Conservation (phyloP, 2,113 vertebrate genomes). For the Erythrolamprus reginae region DNA sequence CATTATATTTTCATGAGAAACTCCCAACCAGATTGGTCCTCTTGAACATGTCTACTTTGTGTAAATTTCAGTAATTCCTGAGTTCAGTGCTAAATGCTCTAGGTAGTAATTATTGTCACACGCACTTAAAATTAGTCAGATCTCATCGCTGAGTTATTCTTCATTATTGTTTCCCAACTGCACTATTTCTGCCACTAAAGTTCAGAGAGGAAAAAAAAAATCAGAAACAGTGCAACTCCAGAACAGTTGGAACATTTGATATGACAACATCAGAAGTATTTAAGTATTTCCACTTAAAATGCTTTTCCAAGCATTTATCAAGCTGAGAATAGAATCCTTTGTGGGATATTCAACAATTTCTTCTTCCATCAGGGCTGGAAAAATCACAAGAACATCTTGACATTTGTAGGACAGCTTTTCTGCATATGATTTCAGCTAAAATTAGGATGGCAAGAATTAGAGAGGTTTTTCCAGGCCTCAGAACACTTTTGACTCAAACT, state of each 20-base stretch:
- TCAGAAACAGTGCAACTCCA: background rate
- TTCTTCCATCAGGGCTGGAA: background rate
- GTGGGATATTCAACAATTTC: background rate
- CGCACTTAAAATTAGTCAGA: constrained; percentile 55
- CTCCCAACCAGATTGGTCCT: background rate
- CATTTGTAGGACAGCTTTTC: background rate
- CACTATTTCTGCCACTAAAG: constrained; percentile 25
- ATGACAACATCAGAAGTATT: background rate
- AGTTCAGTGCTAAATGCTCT: constrained; percentile 37
- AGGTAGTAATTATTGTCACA: constrained; percentile 53
- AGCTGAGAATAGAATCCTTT: background rate
- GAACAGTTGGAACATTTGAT: background rate
- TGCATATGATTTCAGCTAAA: constrained; percentile 6
- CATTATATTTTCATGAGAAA: constrained; percentile 19
- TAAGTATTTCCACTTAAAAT: background rate
- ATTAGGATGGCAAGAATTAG: constrained; percentile 8
- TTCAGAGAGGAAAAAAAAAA: constrained; percentile 9
- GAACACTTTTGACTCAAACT: background rate
- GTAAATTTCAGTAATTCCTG: constrained; percentile 44
- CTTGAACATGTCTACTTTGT: constrained; percentile 36
- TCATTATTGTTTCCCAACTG: constrained; percentile 26
- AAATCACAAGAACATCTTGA: background rate
- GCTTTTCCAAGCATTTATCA: constrained; percentile 4
- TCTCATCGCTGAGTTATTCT: constrained; percentile 31
- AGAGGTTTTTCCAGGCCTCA: constrained; percentile 5